Base-by-base conservation (phyloP, 2,113 vertebrate species). In the Engraulis encrasicolus region DNA sequence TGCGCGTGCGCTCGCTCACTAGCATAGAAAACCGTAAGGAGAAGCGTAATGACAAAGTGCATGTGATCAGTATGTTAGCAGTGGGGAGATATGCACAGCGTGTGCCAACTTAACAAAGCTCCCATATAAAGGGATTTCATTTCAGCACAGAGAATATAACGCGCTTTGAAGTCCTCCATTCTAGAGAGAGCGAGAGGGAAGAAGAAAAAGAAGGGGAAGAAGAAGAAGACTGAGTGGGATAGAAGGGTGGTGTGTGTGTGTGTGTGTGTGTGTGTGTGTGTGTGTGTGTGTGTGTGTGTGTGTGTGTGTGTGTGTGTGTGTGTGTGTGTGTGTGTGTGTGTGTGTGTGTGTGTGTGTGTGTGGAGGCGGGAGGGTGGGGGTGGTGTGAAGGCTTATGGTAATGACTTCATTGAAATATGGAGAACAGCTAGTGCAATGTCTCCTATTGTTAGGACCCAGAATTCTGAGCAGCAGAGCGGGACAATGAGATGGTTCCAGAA, bases 141-240 rank as follows among this genome's bases (percentile, higher is more conserved):
- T 85, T 66, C 83, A 82, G 27, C 19, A 79, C 9, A 54, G 48
- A 78, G 84, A 87, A 81, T 17, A 82, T 54, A 85, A 83, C 80
- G 85, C 27, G 74, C 86, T 91, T 88, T 90, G 86, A 93, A 90
- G 88, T 83, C 77, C 31, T 36, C 50, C 54, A 66, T 84, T 88
- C 84, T 78, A 80, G 50, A 79, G 37, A 79, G 40, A 54, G 18
- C 31, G 45, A 74, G 15, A 15, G 45, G 23, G 48, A n/a, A n/a
- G n/a, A n/a, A n/a, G n/a, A n/a, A n/a, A n/a, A n/a, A n/a, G n/a
- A n/a, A n/a, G n/a, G n/a, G n/a, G n/a, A n/a, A n/a, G n/a, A n/a
- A n/a, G n/a, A n/a, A n/a, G n/a, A n/a, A 14, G 61, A 74, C 27
- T 27, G 66, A 74, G 31, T 74, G 66, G 31, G 66, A 74, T 34